A percentile compares a stretch with the other conserved stretches of the same genome.
These are phyloP conservation scores for Musca domestica DNA, from an alignment of 1,140 invertebrate genomes.

Conservation along the genomic window DNA sequence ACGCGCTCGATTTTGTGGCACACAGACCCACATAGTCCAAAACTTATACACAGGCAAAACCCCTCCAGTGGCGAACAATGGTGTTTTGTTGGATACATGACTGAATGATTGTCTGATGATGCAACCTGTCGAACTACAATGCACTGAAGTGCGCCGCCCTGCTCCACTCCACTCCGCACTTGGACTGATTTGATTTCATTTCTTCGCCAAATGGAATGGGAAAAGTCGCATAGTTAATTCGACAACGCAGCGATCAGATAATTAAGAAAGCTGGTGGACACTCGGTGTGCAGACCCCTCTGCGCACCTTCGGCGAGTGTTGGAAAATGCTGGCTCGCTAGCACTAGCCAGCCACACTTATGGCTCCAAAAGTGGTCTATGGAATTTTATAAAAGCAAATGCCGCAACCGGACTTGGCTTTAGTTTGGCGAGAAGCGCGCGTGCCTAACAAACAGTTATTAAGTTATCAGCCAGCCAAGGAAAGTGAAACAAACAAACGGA, in stretches of 20 bases:
- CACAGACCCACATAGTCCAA: no score
- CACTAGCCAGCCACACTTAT: neutral
- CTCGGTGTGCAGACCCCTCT: no score
- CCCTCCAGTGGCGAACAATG: no score
- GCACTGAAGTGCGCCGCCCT: no score
- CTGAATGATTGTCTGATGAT: neutral
- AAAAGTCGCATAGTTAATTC: conserved; percentile 19
- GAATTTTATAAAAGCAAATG: conserved; percentile 26
- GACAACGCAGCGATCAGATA: neutral
- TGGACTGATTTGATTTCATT: conserved; percentile 9
- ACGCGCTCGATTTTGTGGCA: no score
- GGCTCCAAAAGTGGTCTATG: neutral
- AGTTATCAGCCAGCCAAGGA: neutral
- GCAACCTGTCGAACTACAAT: conserved; percentile 14
- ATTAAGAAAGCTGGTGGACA: no score
- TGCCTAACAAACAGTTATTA: conserved; percentile 21
- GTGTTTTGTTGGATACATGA: no score
- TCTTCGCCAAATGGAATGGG: conserved; percentile 6
- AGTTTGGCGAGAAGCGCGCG: conserved; percentile 24
- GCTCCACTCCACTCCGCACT: no score
- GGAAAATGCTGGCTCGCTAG: no score
- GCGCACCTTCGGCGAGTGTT: no score
- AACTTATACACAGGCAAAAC: no score
- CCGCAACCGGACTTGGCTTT: conserved; percentile 1
- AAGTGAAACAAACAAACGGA: neutral